Conservation (phyloP, 1,140 invertebrate genomes). For the Diuraphis noxia region DNA sequence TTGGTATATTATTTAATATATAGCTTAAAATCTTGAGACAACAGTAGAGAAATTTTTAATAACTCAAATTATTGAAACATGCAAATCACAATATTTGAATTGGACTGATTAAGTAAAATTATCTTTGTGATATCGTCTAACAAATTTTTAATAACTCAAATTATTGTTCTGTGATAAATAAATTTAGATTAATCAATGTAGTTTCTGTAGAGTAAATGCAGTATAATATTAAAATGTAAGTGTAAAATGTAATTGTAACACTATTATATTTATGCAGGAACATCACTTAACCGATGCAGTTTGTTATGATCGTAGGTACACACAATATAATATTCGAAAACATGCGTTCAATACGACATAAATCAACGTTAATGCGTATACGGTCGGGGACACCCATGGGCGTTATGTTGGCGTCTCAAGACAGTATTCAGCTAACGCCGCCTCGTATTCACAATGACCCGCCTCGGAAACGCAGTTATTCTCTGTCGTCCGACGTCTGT, state of each 20-base stretch:
- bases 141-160: too few relatives aligned
- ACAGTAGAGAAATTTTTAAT: not conserved
- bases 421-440: not conserved
- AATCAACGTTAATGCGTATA: conserved; percentile 3
- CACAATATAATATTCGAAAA: not conserved
- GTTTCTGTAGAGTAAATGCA: not conserved
- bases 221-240: not conserved
- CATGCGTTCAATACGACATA: not conserved
- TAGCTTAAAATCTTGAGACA: not conserved
- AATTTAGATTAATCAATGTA: not conserved
- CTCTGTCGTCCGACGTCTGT: not conserved
- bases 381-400: not conserved
- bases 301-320: not conserved
- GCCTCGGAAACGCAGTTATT: not conserved
- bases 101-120: too few relatives aligned
- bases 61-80: not conserved
- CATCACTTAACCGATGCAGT: not conserved
- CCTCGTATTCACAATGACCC: not conserved
- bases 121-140: too few relatives aligned
- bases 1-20: not conserved
- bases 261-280: not conserved
- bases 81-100: too few relatives aligned
- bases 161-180: not conserved
- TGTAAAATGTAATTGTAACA: not conserved
- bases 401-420: conserved; percentile 4